These are phyloP conservation scores for Alectura lathami DNA, from an alignment of 2,113 vertebrate genomes.

Conservation along the genomic window DNA sequence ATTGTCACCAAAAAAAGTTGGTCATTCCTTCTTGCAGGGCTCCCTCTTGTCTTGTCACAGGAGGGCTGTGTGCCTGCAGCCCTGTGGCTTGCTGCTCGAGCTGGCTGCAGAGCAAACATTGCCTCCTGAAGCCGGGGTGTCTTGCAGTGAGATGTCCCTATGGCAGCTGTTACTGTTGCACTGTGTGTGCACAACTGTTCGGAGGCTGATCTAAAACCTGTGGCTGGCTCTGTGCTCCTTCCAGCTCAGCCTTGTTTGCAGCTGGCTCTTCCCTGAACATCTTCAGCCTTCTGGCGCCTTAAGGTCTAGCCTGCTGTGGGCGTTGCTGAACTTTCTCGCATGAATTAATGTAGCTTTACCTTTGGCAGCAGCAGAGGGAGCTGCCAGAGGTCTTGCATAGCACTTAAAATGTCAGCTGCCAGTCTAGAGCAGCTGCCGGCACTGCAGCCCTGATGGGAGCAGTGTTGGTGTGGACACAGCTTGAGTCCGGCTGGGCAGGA, in stretches of 20 bases:
- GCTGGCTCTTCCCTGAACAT: neutral
- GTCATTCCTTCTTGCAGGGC: rapidly evolving
- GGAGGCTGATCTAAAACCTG: neutral
- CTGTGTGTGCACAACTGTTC: neutral
- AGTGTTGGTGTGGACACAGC: neutral
- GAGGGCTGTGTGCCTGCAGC: neutral
- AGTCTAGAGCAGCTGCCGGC: neutral
- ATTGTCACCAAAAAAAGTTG: too few species aligned
- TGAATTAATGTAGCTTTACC: slow-evolving; percentile 10
- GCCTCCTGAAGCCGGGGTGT: neutral
- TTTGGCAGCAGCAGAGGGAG: slow-evolving; percentile 24
- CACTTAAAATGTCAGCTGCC: slow-evolving; percentile 56
- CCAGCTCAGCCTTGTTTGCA: neutral
- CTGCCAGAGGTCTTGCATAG: slow-evolving; percentile 13
- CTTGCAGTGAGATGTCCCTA: neutral
- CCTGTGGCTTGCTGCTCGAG: neutral
- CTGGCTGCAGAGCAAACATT: neutral
- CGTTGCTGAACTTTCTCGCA: neutral
- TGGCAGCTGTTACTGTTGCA: neutral
- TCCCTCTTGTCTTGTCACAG: neutral
- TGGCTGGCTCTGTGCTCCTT: neutral
- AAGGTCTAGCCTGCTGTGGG: neutral
- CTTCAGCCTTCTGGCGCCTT: neutral
- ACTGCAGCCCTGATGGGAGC: neutral
- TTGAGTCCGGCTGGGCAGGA: slow-evolving; percentile 11